These are phyloP conservation scores for Tamandua tetradactyla DNA, from an alignment of 2,797 vertebrate genomes.

Conservation along the genomic window DNA sequence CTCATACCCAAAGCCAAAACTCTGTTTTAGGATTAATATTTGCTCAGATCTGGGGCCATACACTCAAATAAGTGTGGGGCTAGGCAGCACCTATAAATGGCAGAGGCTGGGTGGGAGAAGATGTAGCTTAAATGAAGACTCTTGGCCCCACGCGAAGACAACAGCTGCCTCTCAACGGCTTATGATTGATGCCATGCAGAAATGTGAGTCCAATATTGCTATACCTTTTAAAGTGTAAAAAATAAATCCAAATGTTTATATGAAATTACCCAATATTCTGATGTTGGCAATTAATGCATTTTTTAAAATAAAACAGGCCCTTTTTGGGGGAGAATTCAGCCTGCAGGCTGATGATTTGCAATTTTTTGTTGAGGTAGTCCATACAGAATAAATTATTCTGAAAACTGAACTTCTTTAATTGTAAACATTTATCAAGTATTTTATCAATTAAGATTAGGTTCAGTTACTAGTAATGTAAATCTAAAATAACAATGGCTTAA, in stretches of 20 bases:
- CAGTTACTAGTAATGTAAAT: background rate
- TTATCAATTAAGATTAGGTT: background rate
- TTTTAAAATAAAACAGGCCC: background rate
- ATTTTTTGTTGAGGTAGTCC: background rate
- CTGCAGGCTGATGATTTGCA: background rate
- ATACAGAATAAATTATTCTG: background rate
- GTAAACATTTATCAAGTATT: background rate
- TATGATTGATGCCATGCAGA: background rate
- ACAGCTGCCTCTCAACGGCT: background rate
- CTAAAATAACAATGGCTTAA: slow-evolving; percentile 19
- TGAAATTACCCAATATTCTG: background rate
- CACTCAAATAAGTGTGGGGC: background rate
- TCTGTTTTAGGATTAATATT: background rate
- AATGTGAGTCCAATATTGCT: background rate
- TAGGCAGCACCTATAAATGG: background rate
- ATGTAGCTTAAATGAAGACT: background rate
- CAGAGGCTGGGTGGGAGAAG: background rate
- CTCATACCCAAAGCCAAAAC: background rate
- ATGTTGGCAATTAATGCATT: background rate
- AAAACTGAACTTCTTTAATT: slow-evolving; percentile 18
- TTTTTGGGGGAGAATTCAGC: background rate
- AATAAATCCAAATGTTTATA: background rate
- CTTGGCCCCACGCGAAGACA: background rate
- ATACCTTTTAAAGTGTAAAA: background rate
- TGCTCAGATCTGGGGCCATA: background rate